These are phyloP conservation scores for Galeruca laticollis DNA, from an alignment of 2,888 invertebrate species.

Conservation along the genomic window DNA sequence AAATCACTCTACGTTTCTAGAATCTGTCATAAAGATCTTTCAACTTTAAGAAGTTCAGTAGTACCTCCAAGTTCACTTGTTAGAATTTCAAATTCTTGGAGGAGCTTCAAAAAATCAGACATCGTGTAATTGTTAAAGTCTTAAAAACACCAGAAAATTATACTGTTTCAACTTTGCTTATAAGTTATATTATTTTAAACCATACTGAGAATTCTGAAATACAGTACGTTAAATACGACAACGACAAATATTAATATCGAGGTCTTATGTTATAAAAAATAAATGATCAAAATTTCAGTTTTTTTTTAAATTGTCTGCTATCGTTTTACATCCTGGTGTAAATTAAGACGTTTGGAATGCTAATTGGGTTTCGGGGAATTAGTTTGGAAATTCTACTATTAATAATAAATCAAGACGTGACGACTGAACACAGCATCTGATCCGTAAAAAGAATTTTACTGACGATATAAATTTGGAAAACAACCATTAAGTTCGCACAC, in stretches of 20 bases:
- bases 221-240: too few species aligned
- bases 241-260: too few species aligned
- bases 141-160: neutral
- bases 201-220: too few species aligned
- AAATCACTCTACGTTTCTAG: slow-evolving; percentile 91
- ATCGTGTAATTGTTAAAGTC: slow-evolving; percentile 52
- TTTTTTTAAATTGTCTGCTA: neutral
- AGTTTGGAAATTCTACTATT: slow-evolving; percentile 19
- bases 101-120: slow-evolving; percentile 85
- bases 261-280: too few species aligned
- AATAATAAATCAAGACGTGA: slow-evolving; percentile 25
- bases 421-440: slow-evolving; percentile 18
- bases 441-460: slow-evolving; percentile 13
- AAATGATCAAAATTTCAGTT: too few species aligned
- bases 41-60: slow-evolving; percentile 86
- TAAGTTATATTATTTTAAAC: slow-evolving; percentile 12
- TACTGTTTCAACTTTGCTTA: neutral
- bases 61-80: slow-evolving; percentile 89
- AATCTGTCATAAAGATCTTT: slow-evolving; percentile 91
- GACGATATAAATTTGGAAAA: slow-evolving; percentile 9
- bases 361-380: slow-evolving; percentile 29
- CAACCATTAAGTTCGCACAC: slow-evolving; percentile 6
- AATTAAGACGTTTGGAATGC: slow-evolving; percentile 26
- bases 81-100: slow-evolving; percentile 92
- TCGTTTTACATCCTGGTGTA: slow-evolving; percentile 26